phyloP scores from a whole-genome alignment of 2,888 invertebrate species.

The Taphrorychus bicolor region DNA sequence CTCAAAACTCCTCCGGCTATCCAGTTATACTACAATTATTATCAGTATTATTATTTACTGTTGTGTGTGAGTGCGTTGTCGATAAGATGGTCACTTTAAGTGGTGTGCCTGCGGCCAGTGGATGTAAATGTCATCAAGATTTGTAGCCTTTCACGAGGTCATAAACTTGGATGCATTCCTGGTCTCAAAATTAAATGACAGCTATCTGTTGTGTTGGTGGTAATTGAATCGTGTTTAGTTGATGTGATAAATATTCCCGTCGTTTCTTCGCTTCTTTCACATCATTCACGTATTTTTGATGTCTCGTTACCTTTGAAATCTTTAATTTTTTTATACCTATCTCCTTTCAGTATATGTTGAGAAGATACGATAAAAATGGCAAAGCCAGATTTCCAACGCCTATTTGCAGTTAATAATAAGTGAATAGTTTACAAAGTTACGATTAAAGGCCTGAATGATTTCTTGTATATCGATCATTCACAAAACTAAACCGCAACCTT shows the following conservation, averaged over 20 bases:
- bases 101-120: background rate
- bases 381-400: background rate
- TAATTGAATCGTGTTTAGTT: background rate
- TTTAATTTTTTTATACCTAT: too few relatives aligned
- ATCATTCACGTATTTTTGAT: background rate
- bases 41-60: background rate
- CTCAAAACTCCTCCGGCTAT: background rate
- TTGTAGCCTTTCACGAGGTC: background rate
- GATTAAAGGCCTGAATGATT: background rate
- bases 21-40: background rate
- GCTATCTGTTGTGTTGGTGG: background rate
- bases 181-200: background rate
- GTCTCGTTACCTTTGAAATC: background rate
- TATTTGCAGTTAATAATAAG: background rate
- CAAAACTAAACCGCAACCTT: slow-evolving; percentile 7
- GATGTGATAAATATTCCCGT: background rate
- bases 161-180: background rate
- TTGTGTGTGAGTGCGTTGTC: background rate
- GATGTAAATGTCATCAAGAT: slow-evolving; percentile 4
- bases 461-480: background rate
- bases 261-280: background rate
- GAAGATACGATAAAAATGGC: too few relatives aligned
- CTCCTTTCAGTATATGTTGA: too few relatives aligned
- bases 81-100: slow-evolving; percentile 2
- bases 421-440: too few relatives aligned